Conservation (phyloP, 2,797 vertebrate species). For the Acrocephalus scirpaceus region DNA sequence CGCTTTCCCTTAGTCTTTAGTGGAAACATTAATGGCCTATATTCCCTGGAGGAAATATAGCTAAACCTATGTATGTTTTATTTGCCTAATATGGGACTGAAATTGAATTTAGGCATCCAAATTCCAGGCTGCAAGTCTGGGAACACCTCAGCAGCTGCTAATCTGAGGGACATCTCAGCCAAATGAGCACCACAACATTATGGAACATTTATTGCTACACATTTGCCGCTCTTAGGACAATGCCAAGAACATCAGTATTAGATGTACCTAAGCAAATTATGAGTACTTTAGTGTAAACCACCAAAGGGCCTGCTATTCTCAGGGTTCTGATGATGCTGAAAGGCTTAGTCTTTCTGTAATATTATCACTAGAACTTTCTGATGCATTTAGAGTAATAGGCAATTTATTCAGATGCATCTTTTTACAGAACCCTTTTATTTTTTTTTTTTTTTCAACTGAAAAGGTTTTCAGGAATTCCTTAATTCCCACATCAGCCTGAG, state of each 20-base stretch:
- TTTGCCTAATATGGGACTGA: not conserved
- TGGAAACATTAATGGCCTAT: slow-evolving; percentile 10
- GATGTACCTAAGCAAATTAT: not conserved
- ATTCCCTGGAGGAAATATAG: not conserved
- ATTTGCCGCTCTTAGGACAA: not conserved
- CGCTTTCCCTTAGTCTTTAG: slow-evolving; percentile 29
- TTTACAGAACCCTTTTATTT: not conserved
- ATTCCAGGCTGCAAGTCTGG: not conserved
- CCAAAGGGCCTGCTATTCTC: not conserved
- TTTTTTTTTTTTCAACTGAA: not conserved
- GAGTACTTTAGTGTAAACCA: not conserved
- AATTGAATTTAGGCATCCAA: not conserved
- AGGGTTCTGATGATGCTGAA: not conserved
- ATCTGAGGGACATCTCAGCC: not conserved
- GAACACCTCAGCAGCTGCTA: not conserved
- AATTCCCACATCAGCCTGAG: not conserved
- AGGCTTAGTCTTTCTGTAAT: not conserved
- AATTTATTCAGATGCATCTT: not conserved
- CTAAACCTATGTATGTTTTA: not conserved
- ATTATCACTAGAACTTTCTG: not conserved
- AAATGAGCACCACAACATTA: not conserved
- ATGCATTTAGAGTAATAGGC: not conserved
- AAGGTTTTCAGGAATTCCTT: not conserved
- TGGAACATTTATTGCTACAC: not conserved
- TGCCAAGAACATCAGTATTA: not conserved